phyloP scores from a whole-genome alignment of 2,888 invertebrate genomes.

The Harpagoxenus sublaevis region DNA sequence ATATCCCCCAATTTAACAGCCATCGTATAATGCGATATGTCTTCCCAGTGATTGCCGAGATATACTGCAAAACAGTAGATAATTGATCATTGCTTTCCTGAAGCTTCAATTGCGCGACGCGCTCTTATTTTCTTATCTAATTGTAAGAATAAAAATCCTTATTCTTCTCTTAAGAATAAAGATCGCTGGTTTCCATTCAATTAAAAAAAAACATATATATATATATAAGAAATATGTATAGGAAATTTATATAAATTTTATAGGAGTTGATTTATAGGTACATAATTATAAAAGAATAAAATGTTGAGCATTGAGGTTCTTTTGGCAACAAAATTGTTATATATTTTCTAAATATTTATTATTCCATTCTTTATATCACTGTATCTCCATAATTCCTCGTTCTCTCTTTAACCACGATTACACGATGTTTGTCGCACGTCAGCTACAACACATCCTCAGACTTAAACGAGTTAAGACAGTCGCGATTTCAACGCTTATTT shows the following conservation, averaged over 20 bases:
- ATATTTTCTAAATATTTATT: background rate
- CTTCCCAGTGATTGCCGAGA: conserved; percentile 31
- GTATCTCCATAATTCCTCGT: background rate
- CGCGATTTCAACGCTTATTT: conserved; percentile 31
- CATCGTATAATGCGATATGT: conserved; percentile 45
- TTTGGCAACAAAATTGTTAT: background rate
- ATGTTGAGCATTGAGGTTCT: background rate
- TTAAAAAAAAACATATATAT: background rate
- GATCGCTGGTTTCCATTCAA: background rate
- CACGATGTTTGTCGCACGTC: conserved; percentile 13
- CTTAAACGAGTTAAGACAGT: background rate
- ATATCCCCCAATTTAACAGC: conserved; percentile 61
- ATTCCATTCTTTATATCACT: background rate
- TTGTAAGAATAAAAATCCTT: background rate
- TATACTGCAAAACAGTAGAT: conserved; percentile 28
- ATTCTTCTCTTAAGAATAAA: no score
- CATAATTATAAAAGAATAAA: background rate
- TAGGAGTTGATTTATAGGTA: background rate
- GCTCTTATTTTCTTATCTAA: background rate
- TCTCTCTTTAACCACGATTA: background rate
- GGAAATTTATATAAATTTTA: conserved; percentile 1
- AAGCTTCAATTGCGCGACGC: background rate
- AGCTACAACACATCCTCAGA: background rate
- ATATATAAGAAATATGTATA: background rate
- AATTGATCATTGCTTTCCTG: conserved; percentile 38